phyloP scores from a whole-genome alignment of 2,113 vertebrate genomes.

The Terrapene triunguis region DNA sequence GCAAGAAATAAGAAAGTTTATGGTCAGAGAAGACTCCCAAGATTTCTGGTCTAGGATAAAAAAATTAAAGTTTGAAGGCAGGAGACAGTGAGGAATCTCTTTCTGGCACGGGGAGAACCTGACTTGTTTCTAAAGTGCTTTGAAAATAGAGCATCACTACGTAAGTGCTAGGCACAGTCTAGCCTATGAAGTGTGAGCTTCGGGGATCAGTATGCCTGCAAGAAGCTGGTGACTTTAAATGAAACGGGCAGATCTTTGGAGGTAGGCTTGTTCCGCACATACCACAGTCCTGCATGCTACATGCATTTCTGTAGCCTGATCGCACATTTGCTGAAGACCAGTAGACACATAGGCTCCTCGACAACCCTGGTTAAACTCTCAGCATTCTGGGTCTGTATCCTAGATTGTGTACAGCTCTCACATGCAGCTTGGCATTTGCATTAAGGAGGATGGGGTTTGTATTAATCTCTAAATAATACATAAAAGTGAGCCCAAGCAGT shows the following conservation, averaged over 20 bases:
- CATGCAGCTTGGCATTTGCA: background rate
- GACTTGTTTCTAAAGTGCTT: background rate
- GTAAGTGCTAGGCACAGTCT: background rate
- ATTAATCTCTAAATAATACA: background rate
- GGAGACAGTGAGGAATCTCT: background rate
- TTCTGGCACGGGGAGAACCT: background rate
- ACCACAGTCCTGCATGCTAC: background rate
- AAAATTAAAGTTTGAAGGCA: background rate
- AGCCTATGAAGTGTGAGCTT: background rate
- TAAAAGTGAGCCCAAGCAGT: background rate
- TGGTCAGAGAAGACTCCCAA: background rate
- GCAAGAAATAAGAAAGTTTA: background rate
- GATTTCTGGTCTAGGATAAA: background rate
- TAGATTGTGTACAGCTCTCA: background rate
- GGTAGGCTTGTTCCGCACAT: background rate
- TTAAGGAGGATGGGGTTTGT: background rate
- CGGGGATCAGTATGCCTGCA: background rate
- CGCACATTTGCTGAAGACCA: background rate
- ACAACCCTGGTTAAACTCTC: background rate
- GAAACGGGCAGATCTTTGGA: background rate
- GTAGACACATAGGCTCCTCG: background rate
- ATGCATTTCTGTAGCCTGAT: background rate
- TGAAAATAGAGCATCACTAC: background rate
- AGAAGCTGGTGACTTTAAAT: background rate
- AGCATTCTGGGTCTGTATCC: background rate